phyloP scores from a whole-genome alignment of 2,888 invertebrate species.

The Pollenia griseotomentosa region DNA sequence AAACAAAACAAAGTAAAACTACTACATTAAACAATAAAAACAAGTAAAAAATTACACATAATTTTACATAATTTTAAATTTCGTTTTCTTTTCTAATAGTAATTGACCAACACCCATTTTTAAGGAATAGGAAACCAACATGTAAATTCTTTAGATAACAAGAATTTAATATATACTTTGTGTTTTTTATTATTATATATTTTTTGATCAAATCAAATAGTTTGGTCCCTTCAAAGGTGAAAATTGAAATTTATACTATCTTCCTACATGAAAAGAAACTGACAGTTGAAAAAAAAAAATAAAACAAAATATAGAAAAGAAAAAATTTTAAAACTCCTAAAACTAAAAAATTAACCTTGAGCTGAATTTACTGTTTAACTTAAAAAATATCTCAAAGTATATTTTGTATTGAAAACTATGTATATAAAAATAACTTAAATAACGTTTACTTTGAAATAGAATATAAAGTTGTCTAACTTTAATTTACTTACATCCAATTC shows the following conservation, averaged over 20 bases:
- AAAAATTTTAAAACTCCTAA: slow-evolving; percentile 25
- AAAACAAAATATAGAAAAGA: not conserved
- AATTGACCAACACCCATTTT: slow-evolving; percentile 60
- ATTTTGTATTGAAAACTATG: too few species aligned
- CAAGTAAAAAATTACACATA: slow-evolving; percentile 12
- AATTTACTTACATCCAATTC: slow-evolving; percentile 84
- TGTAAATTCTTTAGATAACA: slow-evolving; percentile 17
- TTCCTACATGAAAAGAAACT: slow-evolving; percentile 29
- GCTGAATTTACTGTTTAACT: slow-evolving; percentile 26
- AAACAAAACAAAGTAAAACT: slow-evolving; percentile 49
- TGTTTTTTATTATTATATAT: slow-evolving; percentile 41
- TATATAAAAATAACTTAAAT: slow-evolving; percentile 37
- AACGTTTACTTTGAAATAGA: slow-evolving; percentile 32
- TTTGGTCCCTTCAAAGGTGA: slow-evolving; percentile 30
- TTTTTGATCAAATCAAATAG: slow-evolving; percentile 1
- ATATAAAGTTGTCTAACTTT: slow-evolving; percentile 1
- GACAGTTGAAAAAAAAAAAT: not conserved
- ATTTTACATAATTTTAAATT: slow-evolving; percentile 41
- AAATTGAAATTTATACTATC: slow-evolving; percentile 43
- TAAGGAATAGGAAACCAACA: slow-evolving; percentile 27
- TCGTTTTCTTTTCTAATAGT: slow-evolving; percentile 12
- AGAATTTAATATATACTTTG: slow-evolving; percentile 64
- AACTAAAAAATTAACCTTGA: slow-evolving; percentile 14
- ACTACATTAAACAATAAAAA: slow-evolving; percentile 50
- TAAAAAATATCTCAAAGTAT: not conserved